A percentile compares a stretch with the other conserved stretches of the same genome.
These are phyloP conservation scores for Drosophila takahashii DNA, from an alignment of 1,140 invertebrate species.

Conservation along the genomic window DNA sequence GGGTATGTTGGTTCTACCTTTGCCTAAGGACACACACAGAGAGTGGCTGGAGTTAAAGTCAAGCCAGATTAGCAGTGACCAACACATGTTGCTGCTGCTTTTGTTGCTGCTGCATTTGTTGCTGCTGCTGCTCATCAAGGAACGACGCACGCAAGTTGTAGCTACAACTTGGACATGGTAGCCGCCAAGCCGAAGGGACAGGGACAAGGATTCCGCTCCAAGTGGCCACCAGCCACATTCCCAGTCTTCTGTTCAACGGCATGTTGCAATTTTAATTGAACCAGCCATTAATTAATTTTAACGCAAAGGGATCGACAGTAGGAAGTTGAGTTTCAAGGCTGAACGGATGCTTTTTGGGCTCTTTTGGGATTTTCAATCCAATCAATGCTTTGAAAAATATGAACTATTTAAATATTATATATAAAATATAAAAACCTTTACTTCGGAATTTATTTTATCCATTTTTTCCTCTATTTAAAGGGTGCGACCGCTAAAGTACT, in stretches of 20 bases:
- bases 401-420: too few relatives aligned
- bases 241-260: conserved; percentile 62
- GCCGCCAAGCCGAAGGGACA: conserved; percentile 24
- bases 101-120: conserved; percentile 17
- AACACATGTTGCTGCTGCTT: conserved; percentile 64
- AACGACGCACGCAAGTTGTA: conserved; percentile 75
- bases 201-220: conserved; percentile 28
- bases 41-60: conserved; percentile 29
- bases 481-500: not conserved
- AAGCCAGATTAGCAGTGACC: conserved; percentile 69
- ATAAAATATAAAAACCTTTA: too few relatives aligned
- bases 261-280: conserved; percentile 83
- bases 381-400: too few relatives aligned
- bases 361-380: too few relatives aligned
- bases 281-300: conserved; percentile 78
- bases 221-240: conserved; percentile 32
- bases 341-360: not conserved
- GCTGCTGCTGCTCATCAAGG: conserved; percentile 63
- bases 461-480: not conserved
- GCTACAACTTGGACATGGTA: conserved; percentile 74
- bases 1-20: not conserved
- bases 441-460: not conserved
- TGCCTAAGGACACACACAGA: conserved; percentile 70
- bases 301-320: conserved; percentile 26
- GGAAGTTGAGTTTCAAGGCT: not conserved